Conservation (phyloP, 2,888 invertebrate species). For the Volucella zonaria region DNA sequence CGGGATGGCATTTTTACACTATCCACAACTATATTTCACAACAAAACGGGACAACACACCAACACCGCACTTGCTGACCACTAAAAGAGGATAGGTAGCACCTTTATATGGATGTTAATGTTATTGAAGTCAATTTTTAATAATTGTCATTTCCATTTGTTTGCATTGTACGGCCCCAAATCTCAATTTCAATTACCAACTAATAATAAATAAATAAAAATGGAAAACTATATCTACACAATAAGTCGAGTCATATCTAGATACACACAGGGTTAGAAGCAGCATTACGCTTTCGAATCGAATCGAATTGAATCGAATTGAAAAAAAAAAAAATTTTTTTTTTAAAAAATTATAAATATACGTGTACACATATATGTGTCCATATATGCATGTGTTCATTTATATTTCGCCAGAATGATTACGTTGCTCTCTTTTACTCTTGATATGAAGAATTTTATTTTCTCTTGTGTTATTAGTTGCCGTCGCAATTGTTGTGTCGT, state of each 20-base stretch:
- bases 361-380: too few relatives aligned
- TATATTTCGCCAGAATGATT: conserved; percentile 22
- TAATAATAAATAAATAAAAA: too few relatives aligned
- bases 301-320: background rate
- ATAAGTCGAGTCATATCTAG: too few relatives aligned
- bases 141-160: background rate
- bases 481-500: conserved; percentile 55
- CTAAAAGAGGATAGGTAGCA: conserved; percentile 10
- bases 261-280: too few relatives aligned
- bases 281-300: too few relatives aligned
- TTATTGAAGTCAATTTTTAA: background rate
- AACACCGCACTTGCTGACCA: background rate
- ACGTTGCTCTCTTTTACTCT: conserved; percentile 57
- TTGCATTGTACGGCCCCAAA: background rate
- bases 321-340: background rate
- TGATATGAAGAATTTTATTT: conserved; percentile 26
- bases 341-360: too few relatives aligned
- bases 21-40: background rate
- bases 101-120: conserved; percentile 3
- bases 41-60: conserved; percentile 30
- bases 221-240: too few relatives aligned
- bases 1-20: conserved; percentile 27
- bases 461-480: conserved; percentile 48
- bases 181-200: too few relatives aligned
- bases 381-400: too few relatives aligned